A percentile compares a stretch with the other conserved stretches of the same genome.
These are phyloP conservation scores for Ivindomyrus marchei DNA, from an alignment of 2,113 vertebrate genomes.

Conservation along the genomic window DNA sequence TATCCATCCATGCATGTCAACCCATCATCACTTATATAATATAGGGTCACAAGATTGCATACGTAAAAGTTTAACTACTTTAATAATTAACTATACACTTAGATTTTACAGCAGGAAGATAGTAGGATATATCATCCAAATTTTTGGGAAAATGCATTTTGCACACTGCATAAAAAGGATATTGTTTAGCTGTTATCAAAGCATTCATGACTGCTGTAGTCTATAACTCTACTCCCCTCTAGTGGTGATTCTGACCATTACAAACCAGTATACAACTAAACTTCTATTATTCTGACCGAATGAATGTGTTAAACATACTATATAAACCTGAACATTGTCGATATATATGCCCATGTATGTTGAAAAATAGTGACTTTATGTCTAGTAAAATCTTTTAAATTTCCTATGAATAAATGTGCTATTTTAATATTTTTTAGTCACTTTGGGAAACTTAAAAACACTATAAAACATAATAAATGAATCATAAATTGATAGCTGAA, in stretches of 20 bases:
- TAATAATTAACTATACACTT: neutral
- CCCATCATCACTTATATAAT: neutral
- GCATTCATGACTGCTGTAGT: neutral
- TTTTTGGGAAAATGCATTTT: neutral
- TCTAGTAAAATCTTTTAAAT: neutral
- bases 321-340: neutral
- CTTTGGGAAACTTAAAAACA: neutral
- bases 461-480: neutral
- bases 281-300: neutral
- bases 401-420: neutral
- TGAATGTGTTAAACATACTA: neutral
- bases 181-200: neutral
- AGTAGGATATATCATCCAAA: neutral
- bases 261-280: neutral
- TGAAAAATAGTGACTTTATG: neutral
- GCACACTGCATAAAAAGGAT: neutral
- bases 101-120: neutral
- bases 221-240: slow-evolving; percentile 82
- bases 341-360: neutral
- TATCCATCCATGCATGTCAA: neutral
- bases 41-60: neutral
- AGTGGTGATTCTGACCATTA: slow-evolving; percentile 49
- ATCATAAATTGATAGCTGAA: neutral
- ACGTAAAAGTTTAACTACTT: neutral
- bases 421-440: neutral